Percentiles rank a stretch among this genome's conserved stretches.
Evolutionary conservation across 2,888 invertebrate genomes (phyloP).

Genomic region (Steromphala cineraria): DNA sequence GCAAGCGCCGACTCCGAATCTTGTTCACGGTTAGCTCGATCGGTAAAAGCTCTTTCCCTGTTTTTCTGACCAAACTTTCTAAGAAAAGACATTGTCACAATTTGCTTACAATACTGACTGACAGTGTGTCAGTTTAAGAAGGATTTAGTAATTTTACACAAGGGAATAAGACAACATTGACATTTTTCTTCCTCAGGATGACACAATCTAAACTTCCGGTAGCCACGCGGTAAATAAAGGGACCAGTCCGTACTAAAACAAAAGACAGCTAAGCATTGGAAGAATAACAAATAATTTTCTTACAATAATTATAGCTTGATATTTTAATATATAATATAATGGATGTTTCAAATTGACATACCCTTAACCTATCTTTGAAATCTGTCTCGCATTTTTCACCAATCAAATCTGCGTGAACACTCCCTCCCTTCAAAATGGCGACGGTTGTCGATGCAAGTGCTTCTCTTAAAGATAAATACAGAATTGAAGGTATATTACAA

Average conservation of each 20-base stretch:
- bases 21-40: conserved; percentile 27
- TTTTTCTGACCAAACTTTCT: conserved; percentile 7
- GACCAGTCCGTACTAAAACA: background rate
- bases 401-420: background rate
- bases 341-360: background rate
- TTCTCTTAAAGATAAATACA: conserved; percentile 46
- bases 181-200: too few relatives aligned
- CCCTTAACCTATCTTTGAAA: background rate
- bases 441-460: conserved; percentile 28
- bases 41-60: conserved; percentile 7
- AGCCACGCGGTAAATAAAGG: background rate
- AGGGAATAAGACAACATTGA: too few relatives aligned
- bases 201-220: conserved; percentile 6
- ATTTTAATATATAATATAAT: background rate
- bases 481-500: conserved; percentile 41
- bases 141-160: too few relatives aligned
- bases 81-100: conserved; percentile 16
- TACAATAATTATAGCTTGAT: background rate
- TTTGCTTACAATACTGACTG: too few relatives aligned
- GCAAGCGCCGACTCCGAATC: conserved; percentile 39
- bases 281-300: background rate
- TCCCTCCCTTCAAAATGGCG: conserved; percentile 59
- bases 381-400: background rate
- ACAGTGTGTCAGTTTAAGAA: too few relatives aligned
- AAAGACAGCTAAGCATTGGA: background rate